Percentiles rank a stretch among this genome's conserved stretches.
Conservation (phyloP, 2,797 vertebrate species). For the Glyptemys insculpta region DNA sequence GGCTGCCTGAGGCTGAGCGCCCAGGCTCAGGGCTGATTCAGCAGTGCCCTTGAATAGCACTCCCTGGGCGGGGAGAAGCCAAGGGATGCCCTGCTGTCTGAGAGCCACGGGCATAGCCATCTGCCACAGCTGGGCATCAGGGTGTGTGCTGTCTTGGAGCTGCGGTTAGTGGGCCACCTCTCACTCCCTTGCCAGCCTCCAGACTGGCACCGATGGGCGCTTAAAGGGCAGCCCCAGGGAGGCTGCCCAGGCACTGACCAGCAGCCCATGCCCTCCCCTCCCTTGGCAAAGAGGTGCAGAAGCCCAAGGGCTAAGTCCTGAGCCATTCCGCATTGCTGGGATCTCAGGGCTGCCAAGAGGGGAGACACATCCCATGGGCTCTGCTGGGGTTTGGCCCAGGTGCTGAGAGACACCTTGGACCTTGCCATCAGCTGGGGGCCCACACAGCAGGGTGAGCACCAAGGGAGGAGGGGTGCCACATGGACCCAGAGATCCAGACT, state of each 20-base stretch:
- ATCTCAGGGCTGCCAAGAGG: not conserved
- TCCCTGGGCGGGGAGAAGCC: too few relatives aligned
- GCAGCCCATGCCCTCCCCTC: not conserved
- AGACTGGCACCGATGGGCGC: not conserved
- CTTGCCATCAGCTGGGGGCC: not conserved
- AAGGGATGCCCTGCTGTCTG: not conserved
- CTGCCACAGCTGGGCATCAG: accelerated
- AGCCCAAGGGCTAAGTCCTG: not conserved
- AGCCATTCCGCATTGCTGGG: not conserved
- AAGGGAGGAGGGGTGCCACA: not conserved
- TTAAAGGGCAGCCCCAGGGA: not conserved
- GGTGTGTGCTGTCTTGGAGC: accelerated
- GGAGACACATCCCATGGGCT: not conserved
- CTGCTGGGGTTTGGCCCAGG: not conserved
- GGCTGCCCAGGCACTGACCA: not conserved
- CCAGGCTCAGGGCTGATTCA: too few relatives aligned
- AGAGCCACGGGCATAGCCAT: not conserved
- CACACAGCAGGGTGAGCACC: not conserved
- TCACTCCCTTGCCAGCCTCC: not conserved
- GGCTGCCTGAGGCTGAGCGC: too few relatives aligned
- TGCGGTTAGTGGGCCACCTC: not conserved
- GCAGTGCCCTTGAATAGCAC: too few relatives aligned
- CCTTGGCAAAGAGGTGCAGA: not conserved
- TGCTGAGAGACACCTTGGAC: not conserved
- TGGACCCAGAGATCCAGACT: not conserved